Base-by-base conservation (phyloP, 35 echinoderm and acorn worm genomes). In the Lytechinus pictus region DNA sequence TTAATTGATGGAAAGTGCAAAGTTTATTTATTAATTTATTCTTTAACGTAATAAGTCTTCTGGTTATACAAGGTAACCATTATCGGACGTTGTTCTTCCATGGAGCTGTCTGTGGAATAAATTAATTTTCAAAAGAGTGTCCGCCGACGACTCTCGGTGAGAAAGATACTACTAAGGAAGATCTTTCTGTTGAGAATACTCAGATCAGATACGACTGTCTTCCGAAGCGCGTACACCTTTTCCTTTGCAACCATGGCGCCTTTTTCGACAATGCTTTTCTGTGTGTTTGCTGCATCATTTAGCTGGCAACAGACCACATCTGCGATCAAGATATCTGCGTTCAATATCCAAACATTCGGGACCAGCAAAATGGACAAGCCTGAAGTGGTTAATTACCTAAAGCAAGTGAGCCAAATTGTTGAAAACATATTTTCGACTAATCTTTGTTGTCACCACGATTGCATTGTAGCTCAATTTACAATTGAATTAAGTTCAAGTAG, bases 261-360 rank as follows among this genome's bases (percentile, higher is more conserved):
- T 79, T 24, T 79, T 2, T 79, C 66, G n/a, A 79, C 19, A 4
- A 19, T 79, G 19, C 66, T 79, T 79, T 79, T 79, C 66, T 79
- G 66, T 16, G 66, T 79, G 19, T 24, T 79, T 79, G 66, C 66
- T 8, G 19, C 66, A 79, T 79, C 66, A 24, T 79, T 79, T 79
- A n/a, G 66, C 66, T 79, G 66, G 66, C 66, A 16, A 7, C 66
- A 79, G 19, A 79, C 66, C 66, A 79, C 21, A 19, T 27, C 66
- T 79, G 66, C 66, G 16, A 79, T 79, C 19, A 79, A 79, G 21
- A 79, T 79, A 79, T 79, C 92, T 52, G 98, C 98, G n/a, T 99
- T 97, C 93, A 99, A 99, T 55, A 97, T 97, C 10, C 95, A 99
- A 86, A 89, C 94, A 55, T 96, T 97, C 57, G 98, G 98, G 1